Percentiles rank a stretch among this genome's conserved stretches.
Conservation (phyloP, 2,888 invertebrate genomes). For the Epiblema foenella region DNA sequence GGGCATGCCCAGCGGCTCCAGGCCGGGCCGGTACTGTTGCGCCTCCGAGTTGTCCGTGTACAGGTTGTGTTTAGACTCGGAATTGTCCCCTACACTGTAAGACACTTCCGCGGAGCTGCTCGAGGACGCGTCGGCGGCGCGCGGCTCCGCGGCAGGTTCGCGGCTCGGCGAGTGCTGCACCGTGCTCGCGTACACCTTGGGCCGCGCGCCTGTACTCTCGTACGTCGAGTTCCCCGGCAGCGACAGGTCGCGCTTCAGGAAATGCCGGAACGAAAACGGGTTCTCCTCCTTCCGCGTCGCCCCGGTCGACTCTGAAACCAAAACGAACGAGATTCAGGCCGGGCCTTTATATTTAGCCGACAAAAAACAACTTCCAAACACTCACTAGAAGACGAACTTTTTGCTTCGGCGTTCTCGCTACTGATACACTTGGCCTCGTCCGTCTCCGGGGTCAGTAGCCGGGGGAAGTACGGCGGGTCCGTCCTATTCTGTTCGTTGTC, state of each 20-base stretch:
- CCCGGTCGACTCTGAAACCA: constrained; percentile 75
- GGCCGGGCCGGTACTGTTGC: constrained; percentile 75
- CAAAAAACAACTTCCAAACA: constrained; percentile 81
- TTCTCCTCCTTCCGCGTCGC: constrained; percentile 87
- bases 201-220: constrained; percentile 90
- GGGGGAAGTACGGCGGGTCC: constrained; percentile 52
- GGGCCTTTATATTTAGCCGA: constrained; percentile 73
- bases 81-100: constrained; percentile 79
- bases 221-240: constrained; percentile 84
- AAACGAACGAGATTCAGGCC: constrained; percentile 59
- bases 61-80: constrained; percentile 80
- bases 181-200: constrained; percentile 87
- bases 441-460: constrained; percentile 75
- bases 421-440: constrained; percentile 79
- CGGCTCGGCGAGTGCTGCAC: constrained; percentile 80
- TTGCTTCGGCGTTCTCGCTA: constrained; percentile 73
- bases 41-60: constrained; percentile 72
- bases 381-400: constrained; percentile 79
- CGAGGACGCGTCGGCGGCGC: constrained; percentile 71
- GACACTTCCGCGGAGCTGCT: constrained; percentile 79
- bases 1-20: constrained; percentile 84
- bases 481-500: constrained; percentile 73
- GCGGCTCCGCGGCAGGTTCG: constrained; percentile 64
- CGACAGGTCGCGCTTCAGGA: constrained; percentile 88
- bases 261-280: constrained; percentile 94